phyloP scores from a whole-genome alignment of 1,140 invertebrate species.

The silkworm (Bombyx mori) region ASM3026992v2 NC_085129.1:11388001-11388500 shows the following conservation, averaged over 20 bases:
- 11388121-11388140: slow-evolving; percentile 29
- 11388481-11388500: slow-evolving; percentile 36
- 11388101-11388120: slow-evolving; percentile 22
- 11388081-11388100: slow-evolving; percentile 9
- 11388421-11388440: slow-evolving; percentile 23
- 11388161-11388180: not conserved
- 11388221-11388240: slow-evolving; percentile 5
- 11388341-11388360: slow-evolving; percentile 36
- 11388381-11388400: slow-evolving; percentile 24
- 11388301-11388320: slow-evolving; percentile 37
- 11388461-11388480: slow-evolving; percentile 28
- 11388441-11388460: slow-evolving; percentile 21
- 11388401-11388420: slow-evolving; percentile 29
- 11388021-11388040: slow-evolving; percentile 25
- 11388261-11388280: slow-evolving; percentile 28
- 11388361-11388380: slow-evolving; percentile 32
- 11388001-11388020: slow-evolving; percentile 33
- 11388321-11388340: slow-evolving; percentile 34
- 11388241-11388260: slow-evolving; percentile 35
- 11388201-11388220: slow-evolving; percentile 3
- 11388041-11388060: slow-evolving; percentile 28
- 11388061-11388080: not conserved
- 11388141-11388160: slow-evolving; percentile 25
- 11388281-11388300: slow-evolving; percentile 33
- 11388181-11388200: slow-evolving; percentile 5